Evolutionary conservation across 2,888 invertebrate genomes (phyloP).

Genomic region (Melanotus villosus): DNA sequence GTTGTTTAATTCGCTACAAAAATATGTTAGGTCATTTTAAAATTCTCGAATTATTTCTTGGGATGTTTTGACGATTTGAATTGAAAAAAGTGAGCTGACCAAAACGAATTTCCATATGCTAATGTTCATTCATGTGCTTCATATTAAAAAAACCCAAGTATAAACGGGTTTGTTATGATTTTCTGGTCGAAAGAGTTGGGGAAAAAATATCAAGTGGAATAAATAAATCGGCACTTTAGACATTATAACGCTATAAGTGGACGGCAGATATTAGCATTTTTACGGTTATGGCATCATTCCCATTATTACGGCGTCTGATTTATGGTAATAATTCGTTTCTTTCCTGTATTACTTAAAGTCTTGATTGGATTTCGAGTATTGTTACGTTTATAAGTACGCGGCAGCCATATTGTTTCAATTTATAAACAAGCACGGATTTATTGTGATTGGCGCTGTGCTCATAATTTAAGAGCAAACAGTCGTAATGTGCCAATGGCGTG

Average conservation of each 20-base stretch:
- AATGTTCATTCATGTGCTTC: too few species aligned
- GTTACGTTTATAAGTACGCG: constrained; percentile 9
- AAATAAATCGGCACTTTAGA: constrained; percentile 32
- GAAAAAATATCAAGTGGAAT: constrained; percentile 21
- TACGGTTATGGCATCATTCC: constrained; percentile 40
- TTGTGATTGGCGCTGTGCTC: constrained; percentile 24
- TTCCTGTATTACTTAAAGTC: constrained; percentile 21
- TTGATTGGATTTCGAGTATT: constrained; percentile 32
- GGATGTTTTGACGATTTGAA: too few species aligned
- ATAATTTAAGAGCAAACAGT: constrained; percentile 11
- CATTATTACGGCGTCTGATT: constrained; percentile 36
- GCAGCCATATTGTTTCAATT: constrained; percentile 34
- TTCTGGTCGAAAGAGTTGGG: background rate
- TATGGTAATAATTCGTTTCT: constrained; percentile 34
- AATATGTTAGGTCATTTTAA: too few species aligned
- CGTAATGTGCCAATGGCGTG: constrained; percentile 28
- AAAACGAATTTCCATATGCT: too few species aligned
- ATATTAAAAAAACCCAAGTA: too few species aligned
- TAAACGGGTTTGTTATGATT: constrained; percentile 7
- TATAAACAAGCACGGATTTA: constrained; percentile 27
- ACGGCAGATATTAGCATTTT: constrained; percentile 37
- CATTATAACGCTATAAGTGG: constrained; percentile 29
- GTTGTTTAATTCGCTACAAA: too few species aligned
- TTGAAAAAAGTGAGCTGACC: too few species aligned
- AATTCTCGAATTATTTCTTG: too few species aligned